Conservation (phyloP, 2,113 vertebrate genomes). For the Albula glossodonta region DNA sequence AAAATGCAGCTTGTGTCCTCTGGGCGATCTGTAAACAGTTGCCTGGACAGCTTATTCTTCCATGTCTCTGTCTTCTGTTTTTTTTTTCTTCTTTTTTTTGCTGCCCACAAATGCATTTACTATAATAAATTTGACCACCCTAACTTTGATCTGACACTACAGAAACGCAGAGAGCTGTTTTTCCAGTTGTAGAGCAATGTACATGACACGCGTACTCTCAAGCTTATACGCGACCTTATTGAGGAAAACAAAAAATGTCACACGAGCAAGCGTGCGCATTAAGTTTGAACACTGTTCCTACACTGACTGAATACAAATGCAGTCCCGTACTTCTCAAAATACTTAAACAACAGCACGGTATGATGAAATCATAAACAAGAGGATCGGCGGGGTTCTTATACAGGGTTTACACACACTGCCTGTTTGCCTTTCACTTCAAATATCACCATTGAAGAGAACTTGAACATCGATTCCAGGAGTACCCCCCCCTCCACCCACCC, state of each 20-base stretch:
- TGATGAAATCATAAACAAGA: constrained; percentile 61
- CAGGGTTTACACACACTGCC: constrained; percentile 48
- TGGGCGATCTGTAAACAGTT: constrained; percentile 5
- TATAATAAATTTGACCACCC: background rate
- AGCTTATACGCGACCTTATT: background rate
- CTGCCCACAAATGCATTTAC: background rate
- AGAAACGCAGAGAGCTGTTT: background rate
- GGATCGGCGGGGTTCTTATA: constrained; percentile 54
- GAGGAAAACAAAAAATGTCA: background rate
- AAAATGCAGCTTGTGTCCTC: constrained; percentile 18
- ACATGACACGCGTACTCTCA: background rate
- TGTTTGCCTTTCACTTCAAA: constrained; percentile 64
- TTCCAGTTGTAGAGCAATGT: background rate
- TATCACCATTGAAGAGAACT: constrained; percentile 49
- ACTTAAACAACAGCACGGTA: constrained; percentile 48
- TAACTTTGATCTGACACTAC: background rate
- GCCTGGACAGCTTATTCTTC: background rate
- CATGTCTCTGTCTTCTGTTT: background rate
- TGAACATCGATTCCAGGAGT: constrained; percentile 72
- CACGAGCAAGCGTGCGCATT: no score
- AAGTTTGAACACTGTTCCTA: background rate
- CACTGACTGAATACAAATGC: constrained; percentile 3
- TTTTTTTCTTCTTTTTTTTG: no score
- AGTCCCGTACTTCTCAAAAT: constrained; percentile 15
- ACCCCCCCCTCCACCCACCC: constrained; percentile 45